These are phyloP conservation scores for Cyphomyrmex costatus DNA, from an alignment of 1,140 invertebrate genomes.

Conservation along the genomic window DNA sequence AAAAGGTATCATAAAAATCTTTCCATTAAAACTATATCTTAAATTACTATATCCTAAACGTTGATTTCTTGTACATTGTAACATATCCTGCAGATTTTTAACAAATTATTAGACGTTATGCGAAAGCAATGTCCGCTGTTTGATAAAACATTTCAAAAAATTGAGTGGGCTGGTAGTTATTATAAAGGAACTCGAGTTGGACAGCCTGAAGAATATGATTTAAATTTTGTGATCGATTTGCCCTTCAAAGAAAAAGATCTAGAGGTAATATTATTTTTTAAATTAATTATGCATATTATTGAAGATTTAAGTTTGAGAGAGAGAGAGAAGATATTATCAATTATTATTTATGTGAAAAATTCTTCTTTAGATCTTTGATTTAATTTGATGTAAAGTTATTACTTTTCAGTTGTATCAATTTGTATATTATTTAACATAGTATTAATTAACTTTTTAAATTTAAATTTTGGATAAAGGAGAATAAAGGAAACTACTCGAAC, in stretches of 20 bases:
- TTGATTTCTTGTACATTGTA: slow-evolving; percentile 8
- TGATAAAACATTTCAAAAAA: slow-evolving; percentile 74
- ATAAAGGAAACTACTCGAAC: no score
- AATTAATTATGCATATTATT: background rate
- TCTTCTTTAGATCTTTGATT: background rate
- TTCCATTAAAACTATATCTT: background rate
- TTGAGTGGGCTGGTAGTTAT: slow-evolving; percentile 86
- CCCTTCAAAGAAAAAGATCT: slow-evolving; percentile 83
- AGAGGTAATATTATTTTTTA: slow-evolving; percentile 68
- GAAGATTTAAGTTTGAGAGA: background rate
- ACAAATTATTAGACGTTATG: slow-evolving; percentile 71
- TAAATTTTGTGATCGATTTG: slow-evolving; percentile 86
- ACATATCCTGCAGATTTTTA: slow-evolving; percentile 62
- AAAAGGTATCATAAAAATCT: slow-evolving; percentile 48
- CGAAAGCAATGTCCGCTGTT: slow-evolving; percentile 78
- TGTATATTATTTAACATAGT: background rate
- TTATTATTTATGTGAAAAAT: background rate
- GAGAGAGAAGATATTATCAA: background rate
- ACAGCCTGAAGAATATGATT: slow-evolving; percentile 87
- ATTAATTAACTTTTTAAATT: slow-evolving; percentile 5
- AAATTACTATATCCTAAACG: no score
- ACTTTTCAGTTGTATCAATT: background rate
- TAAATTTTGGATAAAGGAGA: background rate
- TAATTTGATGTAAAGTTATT: slow-evolving; percentile 2
- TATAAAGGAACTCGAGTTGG: slow-evolving; percentile 87